Evolutionary conservation across 2,888 invertebrate species (phyloP), one percentile per base, ranked within the genome.

Genomic region (Caenorhabditis virilis): DNA sequence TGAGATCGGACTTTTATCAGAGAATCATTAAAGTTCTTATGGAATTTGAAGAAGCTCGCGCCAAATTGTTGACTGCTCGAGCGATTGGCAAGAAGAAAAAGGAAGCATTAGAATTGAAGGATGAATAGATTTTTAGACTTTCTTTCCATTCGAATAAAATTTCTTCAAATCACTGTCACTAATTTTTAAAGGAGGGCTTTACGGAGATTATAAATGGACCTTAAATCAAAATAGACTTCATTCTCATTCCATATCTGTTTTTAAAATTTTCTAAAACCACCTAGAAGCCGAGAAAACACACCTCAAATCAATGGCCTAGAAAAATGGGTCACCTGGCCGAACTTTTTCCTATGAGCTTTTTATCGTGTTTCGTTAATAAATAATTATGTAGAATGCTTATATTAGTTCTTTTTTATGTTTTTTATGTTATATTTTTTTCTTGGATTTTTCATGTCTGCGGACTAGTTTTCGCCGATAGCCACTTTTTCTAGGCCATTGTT

Each of bases 21-120:
- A 46, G 76, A n/a, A 78, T 77, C 30, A 71, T 76, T 50, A 71
- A 71, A 55, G 77, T 78, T 30, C 63, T 78, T 42, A 64, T 71
- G 64, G 74, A 78, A 52, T 78, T 78, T 57, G 75, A 77, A 43
- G 74, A 74, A 39, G 77, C 77, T 0, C 59, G 72, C 20, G 55
- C 70, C 20, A 75, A 76, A 49, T 53, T 78, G 26, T 26, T 77
- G 25, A 35, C 60, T 16, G 66, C 77, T 18, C 38, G 75, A 22
- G 64, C 67, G 11, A 35, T 58, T 1, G 47, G 52, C 33, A 62
- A 59, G 30, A 30, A 54, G 23, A 53, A 57, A 26, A 47, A 30
- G 30, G 30, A 9, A 30, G 30, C 30, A 9, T 30, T 30, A 30
- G 13, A 30, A 30, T 54, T 3, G 39, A 38, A 18, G 13, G 35